Evolutionary conservation across 2,797 vertebrate genomes (phyloP), one percentile per base, ranked within the genome.

Genomic region (Sciurus vulgaris): DNA sequence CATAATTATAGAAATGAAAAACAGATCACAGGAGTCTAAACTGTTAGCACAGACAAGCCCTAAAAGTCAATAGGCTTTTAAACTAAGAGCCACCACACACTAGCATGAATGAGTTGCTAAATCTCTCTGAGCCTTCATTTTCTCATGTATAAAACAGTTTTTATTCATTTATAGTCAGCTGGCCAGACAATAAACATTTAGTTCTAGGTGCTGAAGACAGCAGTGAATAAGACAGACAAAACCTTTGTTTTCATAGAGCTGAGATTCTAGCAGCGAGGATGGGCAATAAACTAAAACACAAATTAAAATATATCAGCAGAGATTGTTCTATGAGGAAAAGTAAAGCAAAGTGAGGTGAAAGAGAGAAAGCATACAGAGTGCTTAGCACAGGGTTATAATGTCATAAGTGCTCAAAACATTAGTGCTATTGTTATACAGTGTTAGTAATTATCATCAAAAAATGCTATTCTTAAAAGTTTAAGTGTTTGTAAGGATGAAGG

Each of bases 1-100:
- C 67, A 70, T 74, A 87, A 93, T 93, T 93, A 84, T 44, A 93
- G 70, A 83, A 91, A 83, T 78, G 77, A 33, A 59, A 74, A 94
- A 70, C 41, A 49, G 44, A 41, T 76, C n/a, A 86, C 0, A 0
- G 69, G n/a, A 67, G 8, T 47, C 63, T 92, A 30, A 54, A 88
- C 33, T 51, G 47, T 93, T 70, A 63, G 49, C 65, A 73, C 38
- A 79, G 65, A 70, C n/a, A 74, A 87, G 59, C 10, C 59, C 51
- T 44, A 28, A 67, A 93, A 73, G 38, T 85, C 61, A 77, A 77
- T 22, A 54, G 78, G 49, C 59, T 89, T 95, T 41, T 76, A 83
- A 51, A 85, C 35, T 35, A 18, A 79, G 22, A 56, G 82, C 63
- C n/a, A 20, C 54, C 14, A 41, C 12, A n/a, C 7, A 22, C 9